Evolutionary conservation across 2,113 vertebrate species (phyloP).

Genomic region (Corvus cornix): DNA sequence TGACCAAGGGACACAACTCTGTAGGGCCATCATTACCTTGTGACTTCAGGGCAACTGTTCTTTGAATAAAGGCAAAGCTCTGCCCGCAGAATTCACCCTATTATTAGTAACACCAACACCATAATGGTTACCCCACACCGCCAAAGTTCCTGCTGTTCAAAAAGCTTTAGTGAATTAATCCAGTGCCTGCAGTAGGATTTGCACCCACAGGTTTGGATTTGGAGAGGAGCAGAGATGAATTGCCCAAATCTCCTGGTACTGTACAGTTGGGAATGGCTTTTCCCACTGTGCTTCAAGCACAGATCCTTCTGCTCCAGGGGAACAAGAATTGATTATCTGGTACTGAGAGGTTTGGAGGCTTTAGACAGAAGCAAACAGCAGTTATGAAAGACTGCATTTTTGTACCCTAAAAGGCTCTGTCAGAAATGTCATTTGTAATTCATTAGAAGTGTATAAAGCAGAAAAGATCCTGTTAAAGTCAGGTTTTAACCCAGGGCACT

Average conservation of each 20-base stretch:
- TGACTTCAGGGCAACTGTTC: not conserved
- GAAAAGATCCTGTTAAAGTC: not conserved
- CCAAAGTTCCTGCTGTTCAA: not conserved
- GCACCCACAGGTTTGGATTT: not conserved
- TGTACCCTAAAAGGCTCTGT: not conserved
- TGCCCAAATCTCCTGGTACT: not conserved
- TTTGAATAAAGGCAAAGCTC: not conserved
- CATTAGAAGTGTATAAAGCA: not conserved
- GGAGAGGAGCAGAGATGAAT: not conserved
- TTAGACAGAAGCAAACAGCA: not conserved
- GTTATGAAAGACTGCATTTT: not conserved
- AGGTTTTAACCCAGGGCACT: not conserved
- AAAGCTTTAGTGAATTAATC: not conserved
- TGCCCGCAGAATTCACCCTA: not conserved
- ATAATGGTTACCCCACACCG: not conserved
- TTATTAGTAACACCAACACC: not conserved
- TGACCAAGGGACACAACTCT: not conserved
- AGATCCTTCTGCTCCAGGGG: not conserved
- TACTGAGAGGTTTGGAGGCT: not conserved
- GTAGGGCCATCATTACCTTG: not conserved
- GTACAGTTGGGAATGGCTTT: accelerated
- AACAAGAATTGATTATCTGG: not conserved
- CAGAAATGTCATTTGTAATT: conserved; percentile 20
- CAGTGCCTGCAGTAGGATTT: not conserved
- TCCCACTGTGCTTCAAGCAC: not conserved